phyloP scores from a whole-genome alignment of 2,113 vertebrate genomes.

The Diglossa brunneiventris region DNA sequence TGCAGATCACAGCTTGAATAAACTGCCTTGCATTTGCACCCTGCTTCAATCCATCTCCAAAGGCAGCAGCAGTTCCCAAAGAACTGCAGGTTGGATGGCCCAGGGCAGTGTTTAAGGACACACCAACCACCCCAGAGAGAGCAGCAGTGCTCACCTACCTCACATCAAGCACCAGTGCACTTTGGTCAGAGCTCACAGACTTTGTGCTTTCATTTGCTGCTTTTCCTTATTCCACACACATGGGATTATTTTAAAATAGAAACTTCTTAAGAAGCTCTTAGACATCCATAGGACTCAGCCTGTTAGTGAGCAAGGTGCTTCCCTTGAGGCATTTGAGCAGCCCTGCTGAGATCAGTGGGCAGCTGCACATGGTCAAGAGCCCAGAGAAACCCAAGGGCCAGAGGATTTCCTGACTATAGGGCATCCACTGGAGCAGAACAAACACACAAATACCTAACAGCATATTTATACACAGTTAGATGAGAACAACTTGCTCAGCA shows the following conservation, averaged over 20 bases:
- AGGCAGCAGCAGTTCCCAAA: background rate
- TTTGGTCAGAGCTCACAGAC: background rate
- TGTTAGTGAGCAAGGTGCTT: background rate
- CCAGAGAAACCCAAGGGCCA: background rate
- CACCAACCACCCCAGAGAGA: background rate
- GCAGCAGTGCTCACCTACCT: background rate
- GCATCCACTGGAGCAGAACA: background rate
- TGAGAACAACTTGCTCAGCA: conserved; percentile 19
- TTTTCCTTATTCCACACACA: background rate
- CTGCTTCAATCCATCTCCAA: background rate
- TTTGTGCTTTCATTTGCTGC: background rate
- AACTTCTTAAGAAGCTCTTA: background rate
- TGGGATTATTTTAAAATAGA: background rate
- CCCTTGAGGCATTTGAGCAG: background rate
- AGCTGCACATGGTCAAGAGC: background rate
- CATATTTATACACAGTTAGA: background rate
- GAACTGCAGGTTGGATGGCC: background rate
- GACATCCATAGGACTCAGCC: background rate
- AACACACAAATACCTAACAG: background rate
- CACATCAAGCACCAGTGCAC: background rate
- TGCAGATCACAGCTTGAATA: background rate
- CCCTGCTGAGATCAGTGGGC: background rate
- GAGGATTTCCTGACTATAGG: background rate
- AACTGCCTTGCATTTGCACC: background rate
- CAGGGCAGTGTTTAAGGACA: background rate